Base-by-base conservation (phyloP, 2,888 invertebrate species). In the Tridacna gigas region DNA sequence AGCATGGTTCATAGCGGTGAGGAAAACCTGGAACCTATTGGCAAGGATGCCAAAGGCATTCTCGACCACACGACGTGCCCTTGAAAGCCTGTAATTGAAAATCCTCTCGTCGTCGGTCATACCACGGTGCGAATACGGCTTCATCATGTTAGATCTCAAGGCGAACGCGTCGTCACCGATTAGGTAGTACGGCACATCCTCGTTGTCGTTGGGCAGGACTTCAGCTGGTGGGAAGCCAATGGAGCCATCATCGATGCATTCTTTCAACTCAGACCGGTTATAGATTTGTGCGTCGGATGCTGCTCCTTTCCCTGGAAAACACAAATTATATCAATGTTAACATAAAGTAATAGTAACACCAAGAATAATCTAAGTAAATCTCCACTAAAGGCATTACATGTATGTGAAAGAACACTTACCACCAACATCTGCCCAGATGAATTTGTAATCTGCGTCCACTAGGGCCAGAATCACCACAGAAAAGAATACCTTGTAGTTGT, bases 351-450 rank as follows among this genome's bases (percentile, higher is more conserved):
- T 63, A 20, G n/a, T 20, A 15, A 25, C 37, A 67, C 67, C 25
- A 67, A 67, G n/a, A 77, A 69, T 77, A 67, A 77, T 77, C 48
- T 66, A 69, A 67, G 48, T 48, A 66, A 67, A 69, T 69, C 67
- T 69, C 67, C 48, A 69, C 67, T 76, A 45, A 76, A 76, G 76
- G 51, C 69, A 77, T 77, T 77, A 77, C 67, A 67, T 67, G 69
- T 67, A 74, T 26, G 18, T 22, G 11, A 51, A 51, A 37, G 73
- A 61, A 15, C 83, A 83, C 13, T 18, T 28, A 47, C 84, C 83
- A 76, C 87, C 87, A 26, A 82, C 67, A 67, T 85, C 85, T 60
- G 74, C 74, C 84, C 88, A 88, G 56, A 89, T 51, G 73, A 89
- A 87, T n/a, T n/a, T n/a, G n/a, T n/a, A n/a, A n/a, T n/a, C 84